A percentile compares a stretch with the other conserved stretches of the same genome.
Conservation (phyloP, 2,113 vertebrate species). For the Himantopus leucocephalus region DNA sequence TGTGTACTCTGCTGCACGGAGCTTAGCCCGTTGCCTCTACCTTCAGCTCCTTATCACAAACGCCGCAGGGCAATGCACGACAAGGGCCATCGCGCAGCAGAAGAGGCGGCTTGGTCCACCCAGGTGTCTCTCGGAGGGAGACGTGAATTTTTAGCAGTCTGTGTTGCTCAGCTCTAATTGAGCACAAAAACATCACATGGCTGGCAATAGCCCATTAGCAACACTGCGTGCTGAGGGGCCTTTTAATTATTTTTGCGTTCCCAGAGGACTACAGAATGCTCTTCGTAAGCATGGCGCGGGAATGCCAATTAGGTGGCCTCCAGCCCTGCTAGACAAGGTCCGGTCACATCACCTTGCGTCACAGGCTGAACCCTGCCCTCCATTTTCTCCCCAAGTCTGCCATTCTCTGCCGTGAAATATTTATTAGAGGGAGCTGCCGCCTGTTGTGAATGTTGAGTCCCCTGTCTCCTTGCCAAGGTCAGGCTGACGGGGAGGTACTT, state of each 20-base stretch:
- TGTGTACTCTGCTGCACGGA: not conserved
- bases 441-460: not conserved
- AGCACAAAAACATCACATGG: conserved; percentile 49
- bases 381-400: conserved; percentile 58
- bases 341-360: conserved; percentile 63
- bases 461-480: conserved; percentile 56
- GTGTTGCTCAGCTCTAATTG: conserved; percentile 8
- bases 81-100: not conserved
- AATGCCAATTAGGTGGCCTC: conserved; percentile 66
- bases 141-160: conserved; percentile 2
- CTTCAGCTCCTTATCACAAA: not conserved
- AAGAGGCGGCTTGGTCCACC: not conserved
- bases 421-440: conserved; percentile 47
- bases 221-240: conserved; percentile 41
- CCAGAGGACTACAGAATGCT: conserved; percentile 51
- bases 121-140: not conserved
- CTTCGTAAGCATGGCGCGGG: not conserved
- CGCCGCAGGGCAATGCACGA: not conserved
- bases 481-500: not conserved
- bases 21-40: not conserved
- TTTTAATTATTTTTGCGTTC: conserved; percentile 65
- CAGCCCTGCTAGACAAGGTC: conserved; percentile 63
- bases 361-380: conserved; percentile 64
- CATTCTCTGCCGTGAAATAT: conserved; percentile 38
- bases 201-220: conserved; percentile 51